Base-by-base conservation (phyloP, 2,113 vertebrate species). In the Lophura nycthemera region DNA sequence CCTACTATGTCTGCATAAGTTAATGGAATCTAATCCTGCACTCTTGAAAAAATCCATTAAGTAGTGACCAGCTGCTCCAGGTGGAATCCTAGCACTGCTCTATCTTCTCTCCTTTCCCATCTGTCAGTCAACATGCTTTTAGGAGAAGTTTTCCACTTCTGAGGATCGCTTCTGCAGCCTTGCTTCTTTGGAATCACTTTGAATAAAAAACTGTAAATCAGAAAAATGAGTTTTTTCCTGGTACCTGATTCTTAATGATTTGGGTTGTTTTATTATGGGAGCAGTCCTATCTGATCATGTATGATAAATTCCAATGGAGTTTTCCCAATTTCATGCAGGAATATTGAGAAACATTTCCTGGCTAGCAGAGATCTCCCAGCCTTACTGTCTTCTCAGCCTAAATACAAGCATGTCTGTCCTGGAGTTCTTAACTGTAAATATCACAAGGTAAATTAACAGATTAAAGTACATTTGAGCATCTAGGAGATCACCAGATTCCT, bases 21-120 rank as follows among this genome's bases (percentile, higher is more conserved):
- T 96, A 97, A 96, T 92, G 82, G 95, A 96, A 97, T 96, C 52
- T 67, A 76, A 75, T 95, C 60, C 92, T 63, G 40, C 43, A 40
- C 70, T 93, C 67, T 13, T 71, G 89, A 94, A 90, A 92, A 95
- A 96, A 94, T 77, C 48, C 38, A 77, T 92, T 96, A 89, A 79
- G 77, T 80, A 82, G 24, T 75, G 52, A 82, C 70, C 13, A 43
- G 67, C 50, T 78, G 54, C 34, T 90, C 92, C 63, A 25, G 64
- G 84, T 82, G 57, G 42, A 63, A 56, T 67, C 47, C 43, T 48
- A 89, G 22, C n/a, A 50, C 52, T 85, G 64, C 45, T 77, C 6
- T 29, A 22, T 74, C 36, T 83, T 72, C 45, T 3, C 54, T 67
- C 32, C 13, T 15, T 50, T 64, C 66, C 80, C 52, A 67, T 81